These are phyloP conservation scores for Ameiurus melas DNA, from an alignment of 2,113 vertebrate species.

Conservation along the genomic window DNA sequence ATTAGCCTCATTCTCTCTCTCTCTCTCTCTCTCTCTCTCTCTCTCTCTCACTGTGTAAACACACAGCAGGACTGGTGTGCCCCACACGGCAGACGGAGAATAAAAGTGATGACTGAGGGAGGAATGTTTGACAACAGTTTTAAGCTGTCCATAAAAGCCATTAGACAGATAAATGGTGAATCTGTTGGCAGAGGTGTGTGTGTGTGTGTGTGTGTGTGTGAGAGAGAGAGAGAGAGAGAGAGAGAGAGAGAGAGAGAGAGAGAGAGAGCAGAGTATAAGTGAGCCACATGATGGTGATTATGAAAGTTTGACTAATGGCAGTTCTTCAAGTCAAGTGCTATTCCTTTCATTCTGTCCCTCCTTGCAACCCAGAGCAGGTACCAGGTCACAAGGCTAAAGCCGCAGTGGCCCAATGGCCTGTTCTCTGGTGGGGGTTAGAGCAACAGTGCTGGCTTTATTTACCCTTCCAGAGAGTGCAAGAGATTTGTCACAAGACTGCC, in stretches of 20 bases:
- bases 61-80: slow-evolving; percentile 39
- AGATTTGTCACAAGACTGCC: slow-evolving; percentile 76
- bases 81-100: slow-evolving; percentile 43
- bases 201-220: not conserved
- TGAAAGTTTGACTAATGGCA: slow-evolving; percentile 24
- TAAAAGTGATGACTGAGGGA: slow-evolving; percentile 44
- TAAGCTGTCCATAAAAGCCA: slow-evolving; percentile 52
- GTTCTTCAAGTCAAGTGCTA: not conserved
- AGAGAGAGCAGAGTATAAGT: not conserved
- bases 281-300: slow-evolving; percentile 11
- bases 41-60: slow-evolving; percentile 21
- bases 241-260: no score
- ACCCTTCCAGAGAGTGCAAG: slow-evolving; percentile 85
- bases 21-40: slow-evolving; percentile 7
- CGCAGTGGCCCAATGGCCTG: slow-evolving; percentile 76
- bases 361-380: slow-evolving; percentile 61
- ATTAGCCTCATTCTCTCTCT: slow-evolving; percentile 27
- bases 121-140: slow-evolving; percentile 49
- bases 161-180: slow-evolving; percentile 49
- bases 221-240: no score
- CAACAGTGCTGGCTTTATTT: slow-evolving; percentile 91
- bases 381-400: slow-evolving; percentile 42
- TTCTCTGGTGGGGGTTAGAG: slow-evolving; percentile 85
- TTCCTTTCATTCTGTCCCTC: slow-evolving; percentile 14
- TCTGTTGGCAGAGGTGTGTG: slow-evolving; percentile 22